These are phyloP conservation scores for Aurelia sp. DNA, from an alignment of 30 jellyfish, hydroid and myxozoan genomes.

Conservation along the genomic window DNA sequence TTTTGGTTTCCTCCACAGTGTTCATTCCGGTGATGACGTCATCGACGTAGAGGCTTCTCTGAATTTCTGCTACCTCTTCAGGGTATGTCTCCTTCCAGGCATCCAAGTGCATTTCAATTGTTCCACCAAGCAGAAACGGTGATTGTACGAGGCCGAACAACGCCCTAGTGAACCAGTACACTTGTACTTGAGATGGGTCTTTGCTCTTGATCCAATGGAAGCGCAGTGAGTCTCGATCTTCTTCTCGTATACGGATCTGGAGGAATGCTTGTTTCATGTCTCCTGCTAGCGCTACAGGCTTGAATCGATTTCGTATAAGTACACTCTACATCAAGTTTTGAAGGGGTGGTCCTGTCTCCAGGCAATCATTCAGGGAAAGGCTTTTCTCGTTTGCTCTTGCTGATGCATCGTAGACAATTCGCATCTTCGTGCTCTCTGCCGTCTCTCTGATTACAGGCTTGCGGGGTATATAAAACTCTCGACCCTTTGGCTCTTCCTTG, in stretches of 20 bases:
- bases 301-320: slow-evolving; percentile 12
- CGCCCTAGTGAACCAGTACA: no score
- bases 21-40: slow-evolving; percentile 66
- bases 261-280: no score
- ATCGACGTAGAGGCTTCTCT: slow-evolving; percentile 63
- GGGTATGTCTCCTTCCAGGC: neutral
- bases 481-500: no score
- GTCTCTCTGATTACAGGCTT: no score
- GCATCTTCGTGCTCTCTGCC: no score
- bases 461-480: no score
- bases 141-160: no score
- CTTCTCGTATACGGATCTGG: no score
- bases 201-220: no score
- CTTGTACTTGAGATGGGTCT: no score
- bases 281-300: neutral
- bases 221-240: no score
- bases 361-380: slow-evolving; percentile 27
- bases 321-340: slow-evolving; percentile 14
- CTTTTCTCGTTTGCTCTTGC: neutral
- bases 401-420: slow-evolving; percentile 31
- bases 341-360: slow-evolving; percentile 48
- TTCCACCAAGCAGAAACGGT: slow-evolving; percentile 68
- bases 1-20: slow-evolving; percentile 26
- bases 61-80: slow-evolving; percentile 1
- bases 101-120: slow-evolving; percentile 43